These are phyloP conservation scores for Periparus ater DNA, from an alignment of 2,797 vertebrate species.

Conservation along the genomic window DNA sequence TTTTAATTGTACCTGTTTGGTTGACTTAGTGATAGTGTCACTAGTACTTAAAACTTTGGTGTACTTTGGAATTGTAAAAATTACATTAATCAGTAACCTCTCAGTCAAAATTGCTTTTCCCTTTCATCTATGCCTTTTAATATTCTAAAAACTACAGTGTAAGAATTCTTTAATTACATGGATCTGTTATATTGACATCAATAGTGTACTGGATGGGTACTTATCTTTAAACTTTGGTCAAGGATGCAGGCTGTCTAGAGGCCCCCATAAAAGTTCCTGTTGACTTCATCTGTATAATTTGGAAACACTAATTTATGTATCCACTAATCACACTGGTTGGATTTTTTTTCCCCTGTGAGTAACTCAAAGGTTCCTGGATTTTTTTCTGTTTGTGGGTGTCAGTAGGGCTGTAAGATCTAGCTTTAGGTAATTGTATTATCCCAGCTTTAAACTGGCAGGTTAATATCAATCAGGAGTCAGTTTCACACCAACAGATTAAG, in stretches of 20 bases:
- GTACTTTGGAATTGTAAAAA: background rate
- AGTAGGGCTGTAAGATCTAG: background rate
- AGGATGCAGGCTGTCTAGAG: background rate
- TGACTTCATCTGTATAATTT: background rate
- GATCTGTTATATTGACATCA: background rate
- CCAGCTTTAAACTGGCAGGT: constrained; percentile 8
- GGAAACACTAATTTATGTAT: background rate
- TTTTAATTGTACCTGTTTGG: background rate
- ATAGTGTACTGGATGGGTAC: background rate
- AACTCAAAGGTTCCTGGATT: background rate
- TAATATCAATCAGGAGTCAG: background rate
- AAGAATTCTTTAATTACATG: background rate
- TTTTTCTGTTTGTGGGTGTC: background rate
- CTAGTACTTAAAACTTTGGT: background rate
- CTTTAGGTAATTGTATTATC: constrained; percentile 14
- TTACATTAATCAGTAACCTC: background rate
- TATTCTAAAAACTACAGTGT: background rate
- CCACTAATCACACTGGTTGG: background rate
- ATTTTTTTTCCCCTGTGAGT: background rate
- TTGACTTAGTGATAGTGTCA: background rate
- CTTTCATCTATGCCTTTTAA: background rate
- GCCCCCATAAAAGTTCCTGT: background rate
- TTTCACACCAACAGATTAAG: constrained; percentile 26
- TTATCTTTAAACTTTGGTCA: background rate
- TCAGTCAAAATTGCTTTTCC: background rate